Percentiles rank a stretch among this genome's conserved stretches.
Conservation (phyloP, 2,113 vertebrate genomes). For the Microcebus tavaratra region DNA sequence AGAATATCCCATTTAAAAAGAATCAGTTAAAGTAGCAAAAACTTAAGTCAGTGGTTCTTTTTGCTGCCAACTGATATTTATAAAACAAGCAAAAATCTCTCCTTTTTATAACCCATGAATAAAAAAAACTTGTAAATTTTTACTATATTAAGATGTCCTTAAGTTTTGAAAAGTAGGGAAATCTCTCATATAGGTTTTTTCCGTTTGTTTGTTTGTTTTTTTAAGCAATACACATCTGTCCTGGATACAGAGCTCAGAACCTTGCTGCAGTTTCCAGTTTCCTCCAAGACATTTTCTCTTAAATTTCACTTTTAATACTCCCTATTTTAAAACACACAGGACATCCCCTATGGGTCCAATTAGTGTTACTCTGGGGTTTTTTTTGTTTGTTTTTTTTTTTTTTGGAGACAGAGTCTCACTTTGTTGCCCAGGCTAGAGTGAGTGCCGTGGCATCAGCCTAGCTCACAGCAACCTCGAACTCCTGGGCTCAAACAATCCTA, state of each 20-base stretch:
- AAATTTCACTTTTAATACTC: background rate
- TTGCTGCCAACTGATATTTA: background rate
- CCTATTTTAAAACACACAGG: background rate
- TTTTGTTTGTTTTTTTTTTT: accelerated
- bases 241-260: background rate
- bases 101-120: background rate
- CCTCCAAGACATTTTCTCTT: background rate
- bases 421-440: too few relatives aligned
- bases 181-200: too few relatives aligned
- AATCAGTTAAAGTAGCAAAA: conserved; percentile 6
- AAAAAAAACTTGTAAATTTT: background rate
- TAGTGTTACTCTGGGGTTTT: background rate
- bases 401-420: too few relatives aligned
- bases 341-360: background rate
- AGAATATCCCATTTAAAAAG: background rate
- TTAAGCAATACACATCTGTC: background rate
- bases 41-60: background rate
- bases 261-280: background rate
- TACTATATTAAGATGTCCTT: background rate
- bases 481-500: too few relatives aligned
- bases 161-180: background rate
- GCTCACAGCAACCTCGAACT: too few relatives aligned
- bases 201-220: too few relatives aligned
- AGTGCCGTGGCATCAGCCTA: too few relatives aligned
- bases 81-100: conserved; percentile 24